phyloP scores from a whole-genome alignment of 2,113 vertebrate species.

The Thinocorus orbignyianus region DNA sequence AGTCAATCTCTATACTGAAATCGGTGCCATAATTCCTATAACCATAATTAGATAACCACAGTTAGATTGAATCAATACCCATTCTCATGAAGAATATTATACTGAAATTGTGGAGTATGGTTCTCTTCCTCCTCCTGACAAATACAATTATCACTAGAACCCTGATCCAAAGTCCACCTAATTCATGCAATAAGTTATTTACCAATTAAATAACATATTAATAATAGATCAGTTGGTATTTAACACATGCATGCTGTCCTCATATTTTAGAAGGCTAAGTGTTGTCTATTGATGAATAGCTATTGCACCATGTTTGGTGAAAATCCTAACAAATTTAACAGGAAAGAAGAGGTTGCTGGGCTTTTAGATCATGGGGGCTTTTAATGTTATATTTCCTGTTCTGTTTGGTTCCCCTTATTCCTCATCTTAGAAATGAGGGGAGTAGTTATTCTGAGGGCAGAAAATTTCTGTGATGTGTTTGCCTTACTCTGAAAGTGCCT shows the following conservation, averaged over 20 bases:
- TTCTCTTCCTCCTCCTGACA: neutral
- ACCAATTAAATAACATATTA: neutral
- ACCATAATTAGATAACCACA: neutral
- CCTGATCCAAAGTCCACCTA: neutral
- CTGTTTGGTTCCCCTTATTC: neutral
- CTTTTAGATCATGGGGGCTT: neutral
- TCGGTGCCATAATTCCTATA: neutral
- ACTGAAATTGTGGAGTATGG: neutral
- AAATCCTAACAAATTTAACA: neutral
- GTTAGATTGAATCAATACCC: neutral
- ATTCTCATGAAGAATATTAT: neutral
- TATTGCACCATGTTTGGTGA: neutral
- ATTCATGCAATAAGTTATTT: conserved; percentile 4
- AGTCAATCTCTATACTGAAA: neutral
- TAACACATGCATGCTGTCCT: neutral
- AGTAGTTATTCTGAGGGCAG: neutral
- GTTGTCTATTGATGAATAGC: neutral
- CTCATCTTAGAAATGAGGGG: neutral
- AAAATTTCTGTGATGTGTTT: neutral
- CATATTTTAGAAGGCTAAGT: neutral
- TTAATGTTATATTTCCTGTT: neutral
- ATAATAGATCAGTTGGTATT: neutral
- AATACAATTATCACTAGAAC: neutral
- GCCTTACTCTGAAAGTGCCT: neutral
- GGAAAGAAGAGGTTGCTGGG: neutral